phyloP scores from a whole-genome alignment of 2,113 vertebrate species.

The Coregonus clupeaformis region DNA sequence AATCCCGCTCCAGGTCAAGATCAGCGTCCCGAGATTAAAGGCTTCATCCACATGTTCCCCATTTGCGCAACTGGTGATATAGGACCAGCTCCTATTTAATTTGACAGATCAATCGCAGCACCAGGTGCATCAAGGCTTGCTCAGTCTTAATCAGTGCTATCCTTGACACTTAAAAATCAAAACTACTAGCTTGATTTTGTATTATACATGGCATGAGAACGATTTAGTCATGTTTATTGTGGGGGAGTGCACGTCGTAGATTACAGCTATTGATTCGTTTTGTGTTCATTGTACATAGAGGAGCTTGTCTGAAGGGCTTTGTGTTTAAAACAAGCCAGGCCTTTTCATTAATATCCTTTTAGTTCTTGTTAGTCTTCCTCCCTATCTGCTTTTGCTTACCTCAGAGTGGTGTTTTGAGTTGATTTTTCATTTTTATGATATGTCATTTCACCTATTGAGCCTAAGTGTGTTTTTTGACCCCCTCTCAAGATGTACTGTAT shows the following conservation, averaged over 20 bases:
- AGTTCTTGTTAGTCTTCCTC: background rate
- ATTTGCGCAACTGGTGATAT: conserved; percentile 29
- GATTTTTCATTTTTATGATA: background rate
- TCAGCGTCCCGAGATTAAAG: conserved; percentile 89
- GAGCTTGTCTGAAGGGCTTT: conserved; percentile 3
- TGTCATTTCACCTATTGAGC: background rate
- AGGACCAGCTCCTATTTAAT: no score
- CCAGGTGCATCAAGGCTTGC: no score
- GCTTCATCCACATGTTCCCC: conserved; percentile 45
- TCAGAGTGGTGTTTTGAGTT: background rate
- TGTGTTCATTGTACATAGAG: background rate
- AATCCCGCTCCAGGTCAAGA: conserved; percentile 72
- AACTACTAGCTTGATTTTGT: background rate
- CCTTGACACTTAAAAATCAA: no score
- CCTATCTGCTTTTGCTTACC: background rate
- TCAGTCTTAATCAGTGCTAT: no score
- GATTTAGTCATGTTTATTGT: background rate
- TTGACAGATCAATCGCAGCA: no score
- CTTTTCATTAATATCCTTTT: conserved; percentile 11
- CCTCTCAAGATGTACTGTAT: background rate
- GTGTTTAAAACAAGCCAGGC: background rate
- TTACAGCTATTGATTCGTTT: background rate
- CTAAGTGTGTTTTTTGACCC: no score
- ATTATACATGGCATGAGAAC: background rate
- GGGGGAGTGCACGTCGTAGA: background rate